Conservation (phyloP, 2,113 vertebrate genomes). For the Heterochromis multidens region DNA sequence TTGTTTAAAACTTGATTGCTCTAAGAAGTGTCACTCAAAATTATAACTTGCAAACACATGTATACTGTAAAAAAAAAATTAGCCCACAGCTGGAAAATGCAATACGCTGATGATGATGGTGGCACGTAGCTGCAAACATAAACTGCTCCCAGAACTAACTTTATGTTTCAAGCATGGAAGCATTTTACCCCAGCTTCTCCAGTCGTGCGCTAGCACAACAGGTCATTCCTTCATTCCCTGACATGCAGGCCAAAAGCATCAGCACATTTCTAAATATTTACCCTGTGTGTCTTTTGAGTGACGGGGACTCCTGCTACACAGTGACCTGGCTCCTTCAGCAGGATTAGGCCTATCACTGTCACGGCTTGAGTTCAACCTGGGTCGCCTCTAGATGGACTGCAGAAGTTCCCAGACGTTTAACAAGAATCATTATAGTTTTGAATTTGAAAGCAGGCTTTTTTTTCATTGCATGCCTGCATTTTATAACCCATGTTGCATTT, state of each 20-base stretch:
- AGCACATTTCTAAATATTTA: constrained; percentile 66
- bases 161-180: background rate
- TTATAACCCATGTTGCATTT: constrained; percentile 24
- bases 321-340: constrained; percentile 54
- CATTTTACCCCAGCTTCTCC: background rate
- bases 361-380: constrained; percentile 48
- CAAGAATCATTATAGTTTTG: background rate
- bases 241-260: constrained; percentile 41
- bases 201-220: constrained; percentile 23
- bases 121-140: background rate
- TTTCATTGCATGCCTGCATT: constrained; percentile 2
- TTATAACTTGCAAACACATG: background rate
- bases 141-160: background rate
- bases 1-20: constrained; percentile 17
- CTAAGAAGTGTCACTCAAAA: background rate
- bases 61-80: background rate
- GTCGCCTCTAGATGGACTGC: constrained; percentile 4
- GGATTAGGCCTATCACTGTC: constrained; percentile 56
- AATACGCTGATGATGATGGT: background rate
- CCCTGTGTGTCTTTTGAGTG: constrained; percentile 57
- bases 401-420: constrained; percentile 6
- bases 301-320: constrained; percentile 64
- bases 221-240: constrained; percentile 1
- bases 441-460: background rate
- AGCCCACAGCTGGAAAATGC: background rate